phyloP scores from a whole-genome alignment of 2,113 vertebrate genomes.

The Rhynchomys soricoides region DNA sequence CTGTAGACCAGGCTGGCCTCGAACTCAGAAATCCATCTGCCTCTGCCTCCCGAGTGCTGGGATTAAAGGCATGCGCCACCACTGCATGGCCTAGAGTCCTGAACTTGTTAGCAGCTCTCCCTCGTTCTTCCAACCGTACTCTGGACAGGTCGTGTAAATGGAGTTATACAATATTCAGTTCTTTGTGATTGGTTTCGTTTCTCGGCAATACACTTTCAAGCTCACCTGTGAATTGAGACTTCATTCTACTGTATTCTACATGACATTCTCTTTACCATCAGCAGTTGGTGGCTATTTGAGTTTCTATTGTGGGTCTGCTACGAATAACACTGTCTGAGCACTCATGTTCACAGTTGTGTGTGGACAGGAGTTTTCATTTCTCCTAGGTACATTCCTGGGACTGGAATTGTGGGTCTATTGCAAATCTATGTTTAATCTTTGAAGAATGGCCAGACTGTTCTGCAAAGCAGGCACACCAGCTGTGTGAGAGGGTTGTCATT shows the following conservation, averaged over 20 bases:
- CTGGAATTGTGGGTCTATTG: not conserved
- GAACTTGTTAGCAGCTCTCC: not conserved
- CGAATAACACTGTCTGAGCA: not conserved
- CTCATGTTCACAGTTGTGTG: not conserved
- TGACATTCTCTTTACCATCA: not conserved
- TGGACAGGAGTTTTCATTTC: conserved; percentile 19
- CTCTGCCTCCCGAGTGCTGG: too few relatives aligned
- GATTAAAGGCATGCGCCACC: too few relatives aligned
- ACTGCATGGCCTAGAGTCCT: too few relatives aligned
- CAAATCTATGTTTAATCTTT: not conserved
- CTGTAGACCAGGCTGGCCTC: too few relatives aligned
- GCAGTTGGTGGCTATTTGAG: not conserved
- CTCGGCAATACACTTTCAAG: not conserved
- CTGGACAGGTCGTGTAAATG: not conserved
- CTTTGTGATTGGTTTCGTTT: not conserved
- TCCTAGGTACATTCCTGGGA: not conserved
- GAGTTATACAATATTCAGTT: not conserved
- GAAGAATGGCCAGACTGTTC: not conserved
- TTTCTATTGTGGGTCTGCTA: conserved; percentile 19
- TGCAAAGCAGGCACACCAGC: not conserved
- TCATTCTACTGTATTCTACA: not conserved
- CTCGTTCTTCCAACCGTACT: not conserved
- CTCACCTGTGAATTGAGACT: not conserved
- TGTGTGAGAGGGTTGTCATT: not conserved
- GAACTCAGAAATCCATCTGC: too few relatives aligned